Evolutionary conservation across 1,140 invertebrate genomes (phyloP).

Genomic region (Papilio polytes): DNA sequence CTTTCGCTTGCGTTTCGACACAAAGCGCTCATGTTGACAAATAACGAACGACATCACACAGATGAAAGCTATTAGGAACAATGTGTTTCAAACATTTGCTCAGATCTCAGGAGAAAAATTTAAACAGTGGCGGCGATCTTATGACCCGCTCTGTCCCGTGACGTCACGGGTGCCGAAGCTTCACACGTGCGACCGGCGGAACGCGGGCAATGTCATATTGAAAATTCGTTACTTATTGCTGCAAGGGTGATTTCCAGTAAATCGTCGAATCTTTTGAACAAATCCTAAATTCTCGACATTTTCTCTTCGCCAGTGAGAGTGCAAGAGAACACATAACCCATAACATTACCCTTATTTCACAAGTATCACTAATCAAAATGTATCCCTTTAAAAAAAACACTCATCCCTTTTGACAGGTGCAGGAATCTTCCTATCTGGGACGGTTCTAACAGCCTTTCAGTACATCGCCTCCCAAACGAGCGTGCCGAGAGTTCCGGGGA

Average conservation of each 20-base stretch:
- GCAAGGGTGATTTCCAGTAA: not conserved
- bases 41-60: not conserved
- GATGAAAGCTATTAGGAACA: constrained; percentile 8
- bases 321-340: too few species aligned
- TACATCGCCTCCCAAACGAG: not conserved
- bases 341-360: not conserved
- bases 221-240: not conserved
- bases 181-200: not conserved
- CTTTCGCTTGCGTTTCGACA: too few species aligned
- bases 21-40: too few species aligned
- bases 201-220: not conserved
- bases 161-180: not conserved
- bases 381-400: not conserved
- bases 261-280: not conserved
- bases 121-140: not conserved
- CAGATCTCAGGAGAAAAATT: not conserved
- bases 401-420: too few species aligned
- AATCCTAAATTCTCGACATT: too few species aligned
- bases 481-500: not conserved
- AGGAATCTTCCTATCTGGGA: too few species aligned
- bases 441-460: too few species aligned
- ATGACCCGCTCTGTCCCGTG: not conserved
- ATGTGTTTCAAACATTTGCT: constrained; percentile 3
- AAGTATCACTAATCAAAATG: not conserved
- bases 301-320: too few species aligned